Conservation (phyloP, 2,888 invertebrate species). For the Archips crataeganus region DNA sequence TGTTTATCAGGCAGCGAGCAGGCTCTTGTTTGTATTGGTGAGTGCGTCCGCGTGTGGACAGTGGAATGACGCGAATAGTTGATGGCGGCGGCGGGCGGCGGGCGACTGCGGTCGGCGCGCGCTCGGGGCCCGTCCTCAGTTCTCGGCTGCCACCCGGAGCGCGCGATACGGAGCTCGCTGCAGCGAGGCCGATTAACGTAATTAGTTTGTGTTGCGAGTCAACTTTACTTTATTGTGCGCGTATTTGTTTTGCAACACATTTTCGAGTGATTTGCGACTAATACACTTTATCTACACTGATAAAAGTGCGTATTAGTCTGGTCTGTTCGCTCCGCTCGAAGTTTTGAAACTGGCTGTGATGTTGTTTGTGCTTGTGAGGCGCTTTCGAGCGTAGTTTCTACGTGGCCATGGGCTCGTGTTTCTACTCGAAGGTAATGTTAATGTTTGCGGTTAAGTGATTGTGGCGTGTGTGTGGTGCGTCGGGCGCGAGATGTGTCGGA, state of each 20-base stretch:
- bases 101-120: conserved; percentile 46
- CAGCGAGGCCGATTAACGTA: conserved; percentile 70
- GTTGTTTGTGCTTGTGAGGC: conserved; percentile 65
- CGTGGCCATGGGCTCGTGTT: conserved; percentile 81
- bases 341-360: conserved; percentile 63
- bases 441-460: conserved; percentile 59
- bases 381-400: conserved; percentile 70
- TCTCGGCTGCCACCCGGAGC: conserved; percentile 55
- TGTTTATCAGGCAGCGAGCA: conserved; percentile 65
- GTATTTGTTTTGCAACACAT: conserved; percentile 33
- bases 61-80: conserved; percentile 81
- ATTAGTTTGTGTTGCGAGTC: conserved; percentile 20
- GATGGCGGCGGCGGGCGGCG: conserved; percentile 63
- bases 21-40: conserved; percentile 77
- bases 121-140: conserved; percentile 62
- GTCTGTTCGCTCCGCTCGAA: conserved; percentile 48
- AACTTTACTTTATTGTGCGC: conserved; percentile 32
- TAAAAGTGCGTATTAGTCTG: conserved; percentile 78
- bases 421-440: conserved; percentile 75
- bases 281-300: conserved; percentile 75
- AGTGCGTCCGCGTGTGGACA: conserved; percentile 78
- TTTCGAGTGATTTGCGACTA: conserved; percentile 64
- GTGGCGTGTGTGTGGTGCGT: conserved; percentile 60
- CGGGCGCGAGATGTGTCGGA: conserved; percentile 64
- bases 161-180: conserved; percentile 61